Base-by-base conservation (phyloP, 1,140 invertebrate species). In the Sarcophaga peregrina region DNA sequence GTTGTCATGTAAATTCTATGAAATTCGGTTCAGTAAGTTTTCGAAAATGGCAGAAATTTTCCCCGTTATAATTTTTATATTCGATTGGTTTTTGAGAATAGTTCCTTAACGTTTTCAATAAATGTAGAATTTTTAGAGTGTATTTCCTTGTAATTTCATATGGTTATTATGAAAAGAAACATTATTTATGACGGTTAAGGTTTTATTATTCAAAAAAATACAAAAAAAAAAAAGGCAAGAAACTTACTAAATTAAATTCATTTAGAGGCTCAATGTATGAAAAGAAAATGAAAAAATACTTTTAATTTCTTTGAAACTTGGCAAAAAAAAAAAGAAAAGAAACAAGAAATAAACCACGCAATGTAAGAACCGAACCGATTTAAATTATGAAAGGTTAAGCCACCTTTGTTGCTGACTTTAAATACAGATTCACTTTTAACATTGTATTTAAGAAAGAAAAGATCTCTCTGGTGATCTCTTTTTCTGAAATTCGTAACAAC, bases 371-470 rank as follows among this genome's bases (percentile, higher is more conserved):
- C 25, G 25, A 37, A 37, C 25, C 25, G 25, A 37, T n/a, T 62
- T 15, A 62, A 62, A 62, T 15, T 62, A 62, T 62, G 54, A 62
- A 4, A 37, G 25, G 54, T 62, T 17, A 68, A 68, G 15, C 25
- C 17, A 68, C 62, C 13, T 11, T 58, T 58, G 13, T 58, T 58
- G 25, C n/a, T 10, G 9, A 11, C 62, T 68, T 68, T 68, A 68
- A 68, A 68, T 68, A n/a, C 62, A 68, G 62, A 68, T 68, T 68
- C 62, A 68, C 62, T 68, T 68, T 68, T 68, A 68, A 68, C 62
- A 68, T 68, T 68, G 62, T 68, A 20, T 20, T 7, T n/a, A 58
- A 68, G 20, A 68, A 68, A 9, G 20, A 37, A 37, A 37, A n/a
- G n/a, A n/a, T n/a, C n/a, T n/a, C n/a, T n/a, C n/a, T n/a, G n/a